Evolutionary conservation across 2,888 invertebrate genomes (phyloP), one percentile per base, ranked within the genome.

Genomic region (Epistrophella euchroma): DNA sequence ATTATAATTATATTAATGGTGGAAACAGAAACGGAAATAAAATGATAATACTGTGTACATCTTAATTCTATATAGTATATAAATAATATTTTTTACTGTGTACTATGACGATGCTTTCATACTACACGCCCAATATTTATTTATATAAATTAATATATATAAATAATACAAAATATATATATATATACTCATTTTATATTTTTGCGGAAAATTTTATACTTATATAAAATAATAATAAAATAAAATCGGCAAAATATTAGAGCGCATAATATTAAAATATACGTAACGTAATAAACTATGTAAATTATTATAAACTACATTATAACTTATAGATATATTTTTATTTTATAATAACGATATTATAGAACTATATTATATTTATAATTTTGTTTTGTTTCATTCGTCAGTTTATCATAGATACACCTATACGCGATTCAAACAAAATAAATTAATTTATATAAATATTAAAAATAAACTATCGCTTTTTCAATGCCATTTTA

Each of bases 101-200:
- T 85, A 88, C 72, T 85, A 75, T 79, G 84, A 84, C 55, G 80
- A 85, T 76, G 86, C 88, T 86, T 88, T 88, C 86, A 88, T 83
- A 88, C 56, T 84, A 87, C 85, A 82, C 76, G 77, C 73, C 79
- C 75, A 76, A 73, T 73, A 85, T 71, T 62, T 71, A 78, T 70
- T 60, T 70, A 60, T 55, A 55, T 50, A 80, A 73, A 81, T 64
- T 74, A 52, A 86, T 64, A 86, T 80, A 72, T 47, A 70, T 72
- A 80, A 60, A 85, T 72, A 73, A 85, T 60, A 77, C 64, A 77
- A 60, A 72, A 66, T 9, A 71, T 62, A 85, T 70, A 87, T 81
- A 90, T 88, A 91, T 89, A 89, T 89, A 90, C 89, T 90, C 89
- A 89, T 90, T 90, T 89, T 90, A 90, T 91, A 91, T 91, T 91